Conservation (phyloP, 2,888 invertebrate genomes). For the Piscicola geometra region DNA sequence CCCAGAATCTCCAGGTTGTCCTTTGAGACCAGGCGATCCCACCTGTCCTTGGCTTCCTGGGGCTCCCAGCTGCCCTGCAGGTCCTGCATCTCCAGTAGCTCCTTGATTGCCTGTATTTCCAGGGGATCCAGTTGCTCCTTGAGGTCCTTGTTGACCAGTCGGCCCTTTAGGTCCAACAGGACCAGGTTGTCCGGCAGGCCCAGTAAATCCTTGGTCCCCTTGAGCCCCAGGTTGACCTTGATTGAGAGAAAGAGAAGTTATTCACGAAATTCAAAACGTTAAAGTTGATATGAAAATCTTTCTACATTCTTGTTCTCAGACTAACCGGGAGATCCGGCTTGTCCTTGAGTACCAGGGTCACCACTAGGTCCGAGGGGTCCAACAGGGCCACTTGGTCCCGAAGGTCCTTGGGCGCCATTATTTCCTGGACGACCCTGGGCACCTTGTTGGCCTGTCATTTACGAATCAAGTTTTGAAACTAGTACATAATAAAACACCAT, state of each 20-base stretch:
- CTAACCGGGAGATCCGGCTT: conserved; percentile 23
- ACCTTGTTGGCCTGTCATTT: conserved; percentile 1
- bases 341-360: conserved; percentile 30
- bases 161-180: conserved; percentile 30
- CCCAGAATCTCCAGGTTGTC: conserved; percentile 35
- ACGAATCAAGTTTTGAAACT: too few relatives aligned
- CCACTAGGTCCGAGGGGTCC: conserved; percentile 20
- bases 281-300: neutral
- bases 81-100: conserved; percentile 32
- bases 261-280: neutral
- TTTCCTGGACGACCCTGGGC: conserved; percentile 7
- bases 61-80: conserved; percentile 23
- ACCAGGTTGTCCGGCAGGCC: conserved; percentile 31
- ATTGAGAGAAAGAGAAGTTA: neutral
- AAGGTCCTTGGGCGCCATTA: conserved; percentile 4
- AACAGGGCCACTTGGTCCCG: conserved; percentile 21
- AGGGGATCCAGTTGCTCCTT: conserved; percentile 30
- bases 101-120: conserved; percentile 32
- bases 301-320: neutral
- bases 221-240: conserved; percentile 12
- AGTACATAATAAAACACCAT: too few relatives aligned
- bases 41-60: conserved; percentile 28
- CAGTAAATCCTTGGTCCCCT: conserved; percentile 26
- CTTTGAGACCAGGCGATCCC: conserved; percentile 28
- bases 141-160: conserved; percentile 21